A percentile compares a stretch with the other conserved stretches of the same genome.
phyloP scores from a whole-genome alignment of 2,113 vertebrate genomes.

The Amazona guildingii region DNA sequence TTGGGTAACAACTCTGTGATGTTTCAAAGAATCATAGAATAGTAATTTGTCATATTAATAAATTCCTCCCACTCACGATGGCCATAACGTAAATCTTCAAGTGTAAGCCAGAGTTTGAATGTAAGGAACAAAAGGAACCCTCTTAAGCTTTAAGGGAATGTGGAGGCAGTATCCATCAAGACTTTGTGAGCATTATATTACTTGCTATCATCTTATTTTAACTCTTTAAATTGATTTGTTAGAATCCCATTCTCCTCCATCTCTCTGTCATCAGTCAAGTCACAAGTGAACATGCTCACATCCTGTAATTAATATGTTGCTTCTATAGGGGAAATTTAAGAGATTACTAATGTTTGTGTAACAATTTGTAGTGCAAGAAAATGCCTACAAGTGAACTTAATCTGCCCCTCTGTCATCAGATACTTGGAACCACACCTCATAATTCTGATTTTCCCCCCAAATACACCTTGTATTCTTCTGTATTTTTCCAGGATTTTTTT shows the following conservation, averaged over 20 bases:
- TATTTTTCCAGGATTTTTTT: not conserved
- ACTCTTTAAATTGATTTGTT: not conserved
- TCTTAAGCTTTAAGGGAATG: not conserved
- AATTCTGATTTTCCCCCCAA: not conserved
- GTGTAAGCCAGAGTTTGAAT: not conserved
- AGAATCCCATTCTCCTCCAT: not conserved
- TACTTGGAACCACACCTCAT: not conserved
- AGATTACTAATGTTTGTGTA: not conserved
- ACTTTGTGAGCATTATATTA: not conserved
- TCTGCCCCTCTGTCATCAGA: not conserved
- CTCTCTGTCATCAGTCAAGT: not conserved
- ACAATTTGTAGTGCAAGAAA: not conserved
- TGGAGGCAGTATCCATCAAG: not conserved
- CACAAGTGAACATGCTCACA: not conserved
- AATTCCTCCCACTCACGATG: not conserved
- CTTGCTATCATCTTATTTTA: not conserved
- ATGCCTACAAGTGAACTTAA: not conserved
- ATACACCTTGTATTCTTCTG: not conserved
- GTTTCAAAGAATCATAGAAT: not conserved
- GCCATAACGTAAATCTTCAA: not conserved
- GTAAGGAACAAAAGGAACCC: not conserved
- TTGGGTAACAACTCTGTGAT: not conserved
- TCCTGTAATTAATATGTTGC: not conserved
- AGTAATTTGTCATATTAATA: not conserved
- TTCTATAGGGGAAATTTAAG: not conserved